phyloP scores from a whole-genome alignment of 2,113 vertebrate genomes.

The Gallinago jamesoni region DNA sequence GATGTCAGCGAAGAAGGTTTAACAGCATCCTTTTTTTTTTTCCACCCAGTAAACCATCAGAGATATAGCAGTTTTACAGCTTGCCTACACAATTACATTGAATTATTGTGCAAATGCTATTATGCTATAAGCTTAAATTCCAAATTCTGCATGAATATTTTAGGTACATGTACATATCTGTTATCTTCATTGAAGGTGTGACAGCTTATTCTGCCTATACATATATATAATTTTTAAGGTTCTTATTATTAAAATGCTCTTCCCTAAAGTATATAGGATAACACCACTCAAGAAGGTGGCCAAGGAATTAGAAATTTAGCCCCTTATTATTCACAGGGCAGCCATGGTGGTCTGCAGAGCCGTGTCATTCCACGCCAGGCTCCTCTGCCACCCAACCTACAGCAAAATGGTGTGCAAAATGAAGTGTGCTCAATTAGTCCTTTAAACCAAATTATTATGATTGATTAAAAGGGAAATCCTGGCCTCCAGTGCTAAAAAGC shows the following conservation, averaged over 20 bases:
- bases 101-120: slow-evolving; percentile 70
- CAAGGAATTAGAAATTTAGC: background rate
- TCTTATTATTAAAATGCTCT: slow-evolving; percentile 29
- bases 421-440: background rate
- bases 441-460: slow-evolving; percentile 31
- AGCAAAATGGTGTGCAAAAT: background rate
- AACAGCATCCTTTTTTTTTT: slow-evolving; percentile 55
- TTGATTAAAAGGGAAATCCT: slow-evolving; percentile 31
- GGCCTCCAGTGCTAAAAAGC: slow-evolving; percentile 24
- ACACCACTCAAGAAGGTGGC: background rate
- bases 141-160: slow-evolving; percentile 60
- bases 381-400: background rate
- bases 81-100: slow-evolving; percentile 72
- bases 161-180: slow-evolving; percentile 59
- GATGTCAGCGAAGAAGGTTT: slow-evolving; percentile 81
- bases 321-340: background rate
- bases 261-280: background rate
- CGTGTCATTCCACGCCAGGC: background rate
- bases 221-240: slow-evolving; percentile 8
- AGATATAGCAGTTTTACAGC: slow-evolving; percentile 67
- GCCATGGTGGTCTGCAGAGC: background rate
- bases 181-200: slow-evolving; percentile 49
- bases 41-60: slow-evolving; percentile 45
- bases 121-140: slow-evolving; percentile 63
- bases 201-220: slow-evolving; percentile 21